Conservation (phyloP, 2,113 vertebrate species). For the Oryzias celebensis region DNA sequence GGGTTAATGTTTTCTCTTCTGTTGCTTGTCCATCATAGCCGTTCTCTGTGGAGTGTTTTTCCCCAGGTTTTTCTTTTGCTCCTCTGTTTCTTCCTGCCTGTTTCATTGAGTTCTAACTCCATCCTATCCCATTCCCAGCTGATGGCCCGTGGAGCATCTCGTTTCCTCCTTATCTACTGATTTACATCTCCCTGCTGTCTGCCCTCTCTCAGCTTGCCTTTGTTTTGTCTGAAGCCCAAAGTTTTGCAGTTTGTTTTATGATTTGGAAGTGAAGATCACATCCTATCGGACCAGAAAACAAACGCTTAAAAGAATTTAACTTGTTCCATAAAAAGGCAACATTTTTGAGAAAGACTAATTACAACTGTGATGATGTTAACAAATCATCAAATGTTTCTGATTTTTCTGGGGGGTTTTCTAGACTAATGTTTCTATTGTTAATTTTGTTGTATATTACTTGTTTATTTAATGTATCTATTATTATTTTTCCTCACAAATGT, state of each 20-base stretch:
- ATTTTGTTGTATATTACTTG: no score
- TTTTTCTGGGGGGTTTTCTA: no score
- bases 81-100: constrained; percentile 6
- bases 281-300: no score
- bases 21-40: constrained; percentile 48
- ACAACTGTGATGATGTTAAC: no score
- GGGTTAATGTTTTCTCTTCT: constrained; percentile 25
- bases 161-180: constrained; percentile 26
- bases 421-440: no score
- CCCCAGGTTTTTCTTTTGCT: neutral
- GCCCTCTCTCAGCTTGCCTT: constrained; percentile 11
- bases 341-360: no score
- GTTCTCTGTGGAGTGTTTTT: constrained; percentile 11
- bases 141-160: constrained; percentile 35
- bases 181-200: constrained; percentile 45
- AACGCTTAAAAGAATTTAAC: no score
- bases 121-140: constrained; percentile 3
- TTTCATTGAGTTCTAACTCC: constrained; percentile 14
- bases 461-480: no score
- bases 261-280: constrained; percentile 21
- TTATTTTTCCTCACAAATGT: no score
- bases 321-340: no score
- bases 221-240: constrained; percentile 26
- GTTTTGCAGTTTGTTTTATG: constrained; percentile 21
- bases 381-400: no score